Evolutionary conservation across 2,888 invertebrate genomes (phyloP).

Genomic region (Dryomyza anilis): DNA sequence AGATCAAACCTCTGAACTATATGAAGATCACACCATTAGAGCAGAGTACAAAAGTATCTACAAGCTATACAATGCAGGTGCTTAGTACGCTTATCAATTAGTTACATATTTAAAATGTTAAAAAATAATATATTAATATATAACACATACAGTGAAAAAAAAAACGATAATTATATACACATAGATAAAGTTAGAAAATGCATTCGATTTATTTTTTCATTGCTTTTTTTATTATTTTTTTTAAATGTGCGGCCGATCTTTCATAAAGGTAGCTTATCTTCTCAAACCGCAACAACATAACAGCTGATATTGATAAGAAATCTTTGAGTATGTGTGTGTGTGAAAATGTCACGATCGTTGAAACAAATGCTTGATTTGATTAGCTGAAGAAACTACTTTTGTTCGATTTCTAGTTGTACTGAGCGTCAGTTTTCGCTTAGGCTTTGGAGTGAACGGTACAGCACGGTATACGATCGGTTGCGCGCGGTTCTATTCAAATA

Average conservation of each 20-base stretch:
- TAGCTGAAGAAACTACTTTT: slow-evolving; percentile 28
- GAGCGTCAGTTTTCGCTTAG: slow-evolving; percentile 35
- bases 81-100: neutral
- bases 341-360: too few species aligned
- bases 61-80: neutral
- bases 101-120: neutral
- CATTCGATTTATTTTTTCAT: neutral
- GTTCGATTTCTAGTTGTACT: slow-evolving; percentile 30
- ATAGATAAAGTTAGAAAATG: neutral
- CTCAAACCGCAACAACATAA: neutral
- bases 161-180: neutral
- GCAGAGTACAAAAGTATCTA: neutral
- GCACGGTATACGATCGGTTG: neutral
- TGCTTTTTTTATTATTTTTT: neutral
- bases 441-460: slow-evolving; percentile 24
- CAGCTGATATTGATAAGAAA: slow-evolving; percentile 1
- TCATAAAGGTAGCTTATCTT: neutral
- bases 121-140: neutral
- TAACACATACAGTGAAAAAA: neutral
- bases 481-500: neutral
- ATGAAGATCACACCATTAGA: slow-evolving; percentile 10
- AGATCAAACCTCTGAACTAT: neutral
- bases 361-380: too few species aligned
- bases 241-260: neutral
- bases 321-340: too few species aligned